Conservation (phyloP, 2,797 vertebrate species). For the Alca torda region DNA sequence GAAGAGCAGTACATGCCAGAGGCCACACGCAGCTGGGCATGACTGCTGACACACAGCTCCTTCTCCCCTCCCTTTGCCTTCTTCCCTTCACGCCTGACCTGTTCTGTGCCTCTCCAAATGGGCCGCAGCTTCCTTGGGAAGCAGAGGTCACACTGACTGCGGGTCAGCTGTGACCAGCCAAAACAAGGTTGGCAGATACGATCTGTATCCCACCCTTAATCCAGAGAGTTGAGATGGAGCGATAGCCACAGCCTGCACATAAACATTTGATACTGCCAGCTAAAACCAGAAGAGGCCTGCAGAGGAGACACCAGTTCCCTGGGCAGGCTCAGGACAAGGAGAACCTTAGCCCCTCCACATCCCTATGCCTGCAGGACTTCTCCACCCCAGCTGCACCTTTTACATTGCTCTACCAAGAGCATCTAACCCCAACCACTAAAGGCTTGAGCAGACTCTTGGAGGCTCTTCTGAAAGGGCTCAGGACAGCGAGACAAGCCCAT, state of each 20-base stretch:
- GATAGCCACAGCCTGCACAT: slow-evolving; percentile 47
- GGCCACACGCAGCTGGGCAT: slow-evolving; percentile 8
- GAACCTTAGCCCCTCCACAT: neutral
- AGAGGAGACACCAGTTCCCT: neutral
- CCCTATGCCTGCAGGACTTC: neutral
- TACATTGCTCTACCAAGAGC: neutral
- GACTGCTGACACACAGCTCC: neutral
- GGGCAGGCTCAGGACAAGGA: neutral
- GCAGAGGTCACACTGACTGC: slow-evolving; percentile 5
- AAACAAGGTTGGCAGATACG: slow-evolving; percentile 27
- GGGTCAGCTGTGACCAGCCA: neutral
- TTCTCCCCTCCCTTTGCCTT: neutral
- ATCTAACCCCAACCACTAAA: neutral
- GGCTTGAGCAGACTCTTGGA: neutral
- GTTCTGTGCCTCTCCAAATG: slow-evolving; percentile 14
- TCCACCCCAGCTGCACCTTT: neutral
- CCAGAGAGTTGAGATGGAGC: slow-evolving; percentile 9
- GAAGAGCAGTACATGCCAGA: neutral
- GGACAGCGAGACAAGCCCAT: neutral
- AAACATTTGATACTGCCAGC: slow-evolving; percentile 15
- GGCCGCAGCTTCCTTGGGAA: neutral
- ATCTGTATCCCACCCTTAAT: slow-evolving; percentile 45
- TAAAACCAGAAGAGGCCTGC: neutral
- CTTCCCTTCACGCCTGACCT: slow-evolving; percentile 47
- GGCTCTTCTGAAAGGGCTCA: neutral